Conservation (phyloP, 2,113 vertebrate species). For the Corydoras sp. region DNA sequence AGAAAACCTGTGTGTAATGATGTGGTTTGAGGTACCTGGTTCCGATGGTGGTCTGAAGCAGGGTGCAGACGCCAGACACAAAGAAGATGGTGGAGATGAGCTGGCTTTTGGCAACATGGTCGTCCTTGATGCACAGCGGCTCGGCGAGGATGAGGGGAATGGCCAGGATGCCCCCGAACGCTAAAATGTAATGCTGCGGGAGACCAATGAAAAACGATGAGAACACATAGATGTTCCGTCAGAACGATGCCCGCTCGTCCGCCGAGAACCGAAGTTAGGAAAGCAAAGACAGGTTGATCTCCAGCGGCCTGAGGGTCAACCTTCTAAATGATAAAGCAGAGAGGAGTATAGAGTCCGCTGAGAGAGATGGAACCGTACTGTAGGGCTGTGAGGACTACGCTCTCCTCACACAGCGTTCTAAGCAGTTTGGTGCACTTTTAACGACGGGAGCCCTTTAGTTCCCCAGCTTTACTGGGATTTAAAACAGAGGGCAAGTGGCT, state of each 20-base stretch:
- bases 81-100: conserved; percentile 76
- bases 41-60: conserved; percentile 67
- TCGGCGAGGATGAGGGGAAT: conserved; percentile 70
- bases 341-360: too few relatives aligned
- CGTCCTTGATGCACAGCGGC: conserved; percentile 66
- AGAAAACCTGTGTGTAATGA: too few relatives aligned
- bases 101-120: conserved; percentile 68
- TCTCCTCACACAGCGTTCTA: too few relatives aligned
- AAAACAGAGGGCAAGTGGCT: neutral
- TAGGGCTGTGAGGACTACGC: too few relatives aligned
- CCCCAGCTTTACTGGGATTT: neutral
- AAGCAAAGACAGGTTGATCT: conserved; percentile 38
- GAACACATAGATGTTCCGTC: neutral
- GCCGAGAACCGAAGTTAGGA: conserved; percentile 12
- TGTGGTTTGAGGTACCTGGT: conserved; percentile 54
- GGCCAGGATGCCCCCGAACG: conserved; percentile 71
- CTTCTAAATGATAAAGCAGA: neutral
- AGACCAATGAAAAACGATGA: conserved; percentile 6
- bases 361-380: too few relatives aligned
- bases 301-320: conserved; percentile 34
- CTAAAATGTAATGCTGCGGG: conserved; percentile 69
- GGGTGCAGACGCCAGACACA: conserved; percentile 67
- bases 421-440: too few relatives aligned
- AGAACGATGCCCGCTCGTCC: conserved; percentile 7
- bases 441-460: neutral